Evolutionary conservation across 2,113 vertebrate species (phyloP).

Genomic region (Phocoena phocoena): DNA sequence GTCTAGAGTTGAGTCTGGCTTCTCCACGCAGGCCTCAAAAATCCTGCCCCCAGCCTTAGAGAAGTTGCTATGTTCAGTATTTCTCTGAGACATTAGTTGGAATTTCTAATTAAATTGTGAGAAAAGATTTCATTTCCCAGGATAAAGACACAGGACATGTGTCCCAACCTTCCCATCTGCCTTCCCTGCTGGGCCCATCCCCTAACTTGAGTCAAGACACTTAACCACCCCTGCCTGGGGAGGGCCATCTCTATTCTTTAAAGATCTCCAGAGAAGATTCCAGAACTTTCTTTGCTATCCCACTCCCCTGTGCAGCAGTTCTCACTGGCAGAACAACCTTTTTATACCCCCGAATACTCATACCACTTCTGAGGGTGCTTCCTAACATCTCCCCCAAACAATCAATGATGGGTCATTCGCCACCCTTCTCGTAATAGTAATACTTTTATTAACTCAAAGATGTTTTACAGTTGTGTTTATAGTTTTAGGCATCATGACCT

Average conservation of each 20-base stretch:
- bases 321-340: background rate
- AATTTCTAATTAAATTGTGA: background rate
- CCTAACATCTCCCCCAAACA: background rate
- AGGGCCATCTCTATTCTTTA: background rate
- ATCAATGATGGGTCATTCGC: fast-evolving
- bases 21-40: background rate
- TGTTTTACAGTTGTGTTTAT: background rate
- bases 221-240: no score
- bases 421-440: background rate
- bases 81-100: background rate
- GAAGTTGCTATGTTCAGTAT: background rate
- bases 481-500: background rate
- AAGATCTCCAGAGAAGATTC: background rate
- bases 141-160: background rate
- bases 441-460: background rate
- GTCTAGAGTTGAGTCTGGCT: background rate
- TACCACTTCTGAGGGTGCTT: fast-evolving
- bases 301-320: background rate
- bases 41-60: background rate
- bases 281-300: background rate
- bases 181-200: fast-evolving
- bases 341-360: background rate
- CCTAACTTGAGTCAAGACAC: background rate
- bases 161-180: fast-evolving
- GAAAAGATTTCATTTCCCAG: background rate